Conservation (phyloP, 2,113 vertebrate species). For the Callospermophilus lateralis region DNA sequence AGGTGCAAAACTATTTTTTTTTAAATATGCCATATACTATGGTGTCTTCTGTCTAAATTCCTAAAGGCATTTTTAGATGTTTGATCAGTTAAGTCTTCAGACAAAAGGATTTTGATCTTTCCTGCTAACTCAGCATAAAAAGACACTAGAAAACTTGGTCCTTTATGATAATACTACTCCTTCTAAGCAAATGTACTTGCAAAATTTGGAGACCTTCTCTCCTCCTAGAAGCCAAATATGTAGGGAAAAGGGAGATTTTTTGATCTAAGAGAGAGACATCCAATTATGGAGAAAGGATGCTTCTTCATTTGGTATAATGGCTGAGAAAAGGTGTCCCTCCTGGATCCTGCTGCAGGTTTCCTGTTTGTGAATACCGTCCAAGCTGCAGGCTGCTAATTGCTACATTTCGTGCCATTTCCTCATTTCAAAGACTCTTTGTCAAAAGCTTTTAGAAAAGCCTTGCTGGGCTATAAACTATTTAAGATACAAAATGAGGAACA, state of each 20-base stretch:
- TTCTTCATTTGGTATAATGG: neutral
- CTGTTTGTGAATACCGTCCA: neutral
- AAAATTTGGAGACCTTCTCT: slow-evolving; percentile 30
- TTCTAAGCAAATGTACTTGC: slow-evolving; percentile 64
- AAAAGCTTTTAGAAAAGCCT: slow-evolving; percentile 38
- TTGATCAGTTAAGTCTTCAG: slow-evolving; percentile 78
- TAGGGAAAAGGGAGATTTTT: neutral
- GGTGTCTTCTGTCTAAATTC: slow-evolving; percentile 73
- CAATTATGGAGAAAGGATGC: neutral
- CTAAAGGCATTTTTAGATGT: slow-evolving; percentile 79
- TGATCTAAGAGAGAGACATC: neutral
- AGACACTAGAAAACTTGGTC: slow-evolving; percentile 74
- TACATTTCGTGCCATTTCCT: slow-evolving; percentile 33
- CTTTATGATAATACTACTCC: slow-evolving; percentile 64
- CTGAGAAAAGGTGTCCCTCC: neutral
- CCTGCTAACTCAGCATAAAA: slow-evolving; percentile 75
- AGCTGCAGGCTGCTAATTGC: slow-evolving; percentile 28
- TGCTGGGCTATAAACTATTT: neutral
- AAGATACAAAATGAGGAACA: slow-evolving; percentile 33
- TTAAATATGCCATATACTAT: slow-evolving; percentile 50
- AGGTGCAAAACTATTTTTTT: slow-evolving; percentile 61
- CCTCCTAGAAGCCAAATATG: slow-evolving; percentile 41
- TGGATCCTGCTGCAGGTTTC: neutral
- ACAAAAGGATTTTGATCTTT: slow-evolving; percentile 78
- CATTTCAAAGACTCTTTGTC: slow-evolving; percentile 58